A percentile compares a stretch with the other conserved stretches of the same genome.
These are phyloP conservation scores for Sciurus vulgaris DNA, from an alignment of 2,797 vertebrate genomes.

Conservation along the genomic window DNA sequence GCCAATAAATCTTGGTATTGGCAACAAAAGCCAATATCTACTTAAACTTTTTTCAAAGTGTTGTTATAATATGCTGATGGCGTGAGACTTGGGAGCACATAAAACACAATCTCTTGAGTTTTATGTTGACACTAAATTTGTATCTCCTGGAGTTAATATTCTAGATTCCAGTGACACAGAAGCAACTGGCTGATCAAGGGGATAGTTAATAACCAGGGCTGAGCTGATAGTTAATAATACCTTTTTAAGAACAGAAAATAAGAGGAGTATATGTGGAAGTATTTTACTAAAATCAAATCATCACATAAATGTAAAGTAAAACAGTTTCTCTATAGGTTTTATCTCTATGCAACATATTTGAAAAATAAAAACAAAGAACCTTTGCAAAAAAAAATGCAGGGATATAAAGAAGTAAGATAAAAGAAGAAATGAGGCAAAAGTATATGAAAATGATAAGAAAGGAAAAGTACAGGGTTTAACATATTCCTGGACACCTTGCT, in stretches of 20 bases:
- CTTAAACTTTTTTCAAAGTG: constrained; percentile 87
- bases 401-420: neutral
- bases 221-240: neutral
- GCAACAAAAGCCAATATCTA: constrained; percentile 88
- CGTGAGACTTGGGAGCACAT: constrained; percentile 73
- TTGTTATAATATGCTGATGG: constrained; percentile 86
- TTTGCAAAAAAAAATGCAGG: constrained; percentile 1
- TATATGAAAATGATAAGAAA: neutral
- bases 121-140: constrained; percentile 78
- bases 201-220: neutral
- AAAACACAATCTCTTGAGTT: constrained; percentile 78
- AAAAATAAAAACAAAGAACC: neutral
- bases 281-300: constrained; percentile 1
- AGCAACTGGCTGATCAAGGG: neutral
- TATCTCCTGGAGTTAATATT: constrained; percentile 75
- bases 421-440: neutral
- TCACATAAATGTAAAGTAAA: neutral
- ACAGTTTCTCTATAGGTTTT: neutral
- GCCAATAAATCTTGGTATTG: constrained; percentile 90
- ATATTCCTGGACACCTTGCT: neutral
- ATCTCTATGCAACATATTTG: neutral
- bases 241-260: neutral
- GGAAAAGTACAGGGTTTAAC: neutral
- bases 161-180: neutral
- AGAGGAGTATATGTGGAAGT: neutral